Evolutionary conservation across 2,113 vertebrate genomes (phyloP).

Genomic region (Osmerus eperlanus): DNA sequence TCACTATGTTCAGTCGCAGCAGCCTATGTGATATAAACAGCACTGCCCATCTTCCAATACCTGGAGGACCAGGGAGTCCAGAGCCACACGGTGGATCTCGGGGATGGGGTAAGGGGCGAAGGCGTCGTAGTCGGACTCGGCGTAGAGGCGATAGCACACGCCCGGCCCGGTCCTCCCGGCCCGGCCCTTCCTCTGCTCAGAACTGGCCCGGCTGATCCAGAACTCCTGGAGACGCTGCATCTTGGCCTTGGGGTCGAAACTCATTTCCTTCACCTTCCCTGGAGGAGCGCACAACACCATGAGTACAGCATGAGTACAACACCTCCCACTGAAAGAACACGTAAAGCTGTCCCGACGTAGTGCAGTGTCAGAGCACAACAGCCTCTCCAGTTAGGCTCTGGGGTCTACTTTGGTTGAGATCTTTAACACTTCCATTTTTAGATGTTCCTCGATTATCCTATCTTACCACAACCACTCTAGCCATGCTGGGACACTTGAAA

Average conservation of each 20-base stretch:
- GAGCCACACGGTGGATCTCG: conserved; percentile 85
- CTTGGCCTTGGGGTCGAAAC: conserved; percentile 86
- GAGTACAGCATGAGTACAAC: not conserved
- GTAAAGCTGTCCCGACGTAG: too few species aligned
- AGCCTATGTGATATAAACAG: too few species aligned
- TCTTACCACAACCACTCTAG: too few species aligned
- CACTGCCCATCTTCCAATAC: conserved; percentile 49
- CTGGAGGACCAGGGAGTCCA: conserved; percentile 86
- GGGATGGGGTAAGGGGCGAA: conserved; percentile 86
- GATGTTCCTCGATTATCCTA: too few species aligned
- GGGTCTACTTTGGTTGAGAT: too few species aligned
- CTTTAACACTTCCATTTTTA: too few species aligned
- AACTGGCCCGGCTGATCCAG: conserved; percentile 94
- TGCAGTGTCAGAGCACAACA: too few species aligned
- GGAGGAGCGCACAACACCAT: not conserved
- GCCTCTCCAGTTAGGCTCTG: too few species aligned
- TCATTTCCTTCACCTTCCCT: conserved; percentile 98
- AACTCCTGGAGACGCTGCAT: conserved; percentile 93
- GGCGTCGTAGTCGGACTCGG: conserved; percentile 83
- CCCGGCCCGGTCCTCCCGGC: conserved; percentile 88
- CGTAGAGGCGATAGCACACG: conserved; percentile 87
- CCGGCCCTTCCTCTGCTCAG: conserved; percentile 90
- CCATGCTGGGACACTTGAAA: not conserved
- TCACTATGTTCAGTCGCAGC: not conserved
- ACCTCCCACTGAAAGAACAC: too few species aligned